Evolutionary conservation across 2,888 invertebrate species (phyloP), one percentile per base, ranked within the genome.

Genomic region (Pardosa pseudoannulata): DNA sequence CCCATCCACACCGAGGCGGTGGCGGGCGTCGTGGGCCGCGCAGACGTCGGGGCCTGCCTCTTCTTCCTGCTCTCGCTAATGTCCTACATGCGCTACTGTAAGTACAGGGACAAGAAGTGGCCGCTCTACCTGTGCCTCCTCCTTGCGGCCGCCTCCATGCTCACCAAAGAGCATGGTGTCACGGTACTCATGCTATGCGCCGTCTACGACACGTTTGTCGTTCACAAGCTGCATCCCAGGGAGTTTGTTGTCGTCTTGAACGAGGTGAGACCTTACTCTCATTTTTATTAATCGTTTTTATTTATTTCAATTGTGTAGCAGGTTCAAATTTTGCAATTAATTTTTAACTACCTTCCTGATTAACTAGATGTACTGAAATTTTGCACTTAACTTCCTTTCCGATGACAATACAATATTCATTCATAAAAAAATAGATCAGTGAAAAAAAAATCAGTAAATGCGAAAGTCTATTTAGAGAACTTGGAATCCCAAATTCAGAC

Each of bases 1-100:
- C 98, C 98, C 16, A 95, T 99, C 90, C 98, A 98, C 93, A 96
- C 97, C 2, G 99, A 99, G 92, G 98, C 98, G 0, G 98, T 98
- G 39, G 97, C 98, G 0, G 97, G 97, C 29, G 94, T 98, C 72
- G 98, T 99, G 16, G 99, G 99, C 0, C 94, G 98, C 80, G 98
- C 98, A 1, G 99, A 99, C 92, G 93, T 98, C 64, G 95, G 97
- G 31, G 96, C 98, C 16, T 97, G 97, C 91, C 94, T 97, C 90
- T 95, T 97, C 92, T 97, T 97, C 92, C 94, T 98, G 88, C 93
- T 96, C 88, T 95, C 97, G 89, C 95, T 98, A 91, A 93, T 97
- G 90, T 94, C 95, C 73, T 98, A 98, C 92, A 94, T 95, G 90
- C 94, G 95, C 88, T 97, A 97, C 91, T 89, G 90, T 68, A 81